Percentiles rank a stretch among this genome's conserved stretches.
phyloP scores from a whole-genome alignment of 2,797 vertebrate species.

The Forpus xanthops region DNA sequence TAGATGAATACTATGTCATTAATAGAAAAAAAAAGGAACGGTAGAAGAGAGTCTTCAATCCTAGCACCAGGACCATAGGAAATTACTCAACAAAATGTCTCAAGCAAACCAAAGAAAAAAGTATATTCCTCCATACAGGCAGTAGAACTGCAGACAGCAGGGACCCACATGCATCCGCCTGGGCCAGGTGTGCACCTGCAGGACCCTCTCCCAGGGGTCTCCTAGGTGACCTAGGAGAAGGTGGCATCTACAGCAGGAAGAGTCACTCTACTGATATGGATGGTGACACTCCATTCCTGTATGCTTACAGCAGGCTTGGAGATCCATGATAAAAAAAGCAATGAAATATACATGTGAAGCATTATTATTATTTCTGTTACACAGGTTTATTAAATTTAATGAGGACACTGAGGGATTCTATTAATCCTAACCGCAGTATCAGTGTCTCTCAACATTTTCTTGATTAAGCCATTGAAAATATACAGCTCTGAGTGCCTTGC shows the following conservation, averaged over 20 bases:
- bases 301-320: neutral
- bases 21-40: neutral
- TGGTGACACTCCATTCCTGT: neutral
- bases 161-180: fast-evolving
- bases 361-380: neutral
- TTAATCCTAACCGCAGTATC: neutral
- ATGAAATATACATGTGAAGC: neutral
- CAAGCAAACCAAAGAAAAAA: neutral
- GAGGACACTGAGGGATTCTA: neutral
- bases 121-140: neutral
- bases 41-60: neutral
- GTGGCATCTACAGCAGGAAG: neutral
- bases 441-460: neutral
- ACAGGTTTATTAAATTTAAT: slow-evolving; percentile 11
- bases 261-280: fast-evolving
- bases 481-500: neutral
- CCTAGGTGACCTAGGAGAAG: neutral
- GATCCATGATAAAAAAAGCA: neutral
- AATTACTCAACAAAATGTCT: neutral
- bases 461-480: slow-evolving; percentile 17
- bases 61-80: neutral
- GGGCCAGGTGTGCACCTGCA: neutral
- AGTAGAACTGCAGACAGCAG: neutral
- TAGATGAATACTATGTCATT: neutral
- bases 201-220: neutral